Percentiles rank a stretch among this genome's conserved stretches.
These are phyloP conservation scores for Venusia cambrica DNA, from an alignment of 2,888 invertebrate genomes.

Conservation along the genomic window DNA sequence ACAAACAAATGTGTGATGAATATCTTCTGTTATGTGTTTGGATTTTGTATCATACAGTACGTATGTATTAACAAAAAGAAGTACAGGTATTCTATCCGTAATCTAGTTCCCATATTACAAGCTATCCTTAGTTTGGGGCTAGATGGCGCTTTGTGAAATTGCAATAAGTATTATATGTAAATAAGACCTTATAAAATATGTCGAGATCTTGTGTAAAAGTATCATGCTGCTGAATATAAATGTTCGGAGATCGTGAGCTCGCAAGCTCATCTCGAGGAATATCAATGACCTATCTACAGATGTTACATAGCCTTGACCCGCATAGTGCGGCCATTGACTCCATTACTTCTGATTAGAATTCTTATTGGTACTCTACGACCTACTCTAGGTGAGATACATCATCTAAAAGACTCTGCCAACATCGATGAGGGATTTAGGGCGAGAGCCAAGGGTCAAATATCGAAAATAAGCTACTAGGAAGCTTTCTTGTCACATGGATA, in stretches of 20 bases:
- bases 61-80: too few species aligned
- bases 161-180: too few species aligned
- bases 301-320: conserved; percentile 38
- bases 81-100: too few species aligned
- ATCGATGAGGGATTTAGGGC: conserved; percentile 3
- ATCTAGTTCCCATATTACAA: too few species aligned
- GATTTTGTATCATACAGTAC: too few species aligned
- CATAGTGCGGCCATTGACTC: conserved; percentile 37
- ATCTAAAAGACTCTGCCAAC: neutral
- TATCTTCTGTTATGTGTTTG: too few species aligned
- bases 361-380: neutral
- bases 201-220: conserved; percentile 11
- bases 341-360: conserved; percentile 2
- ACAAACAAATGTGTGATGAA: too few species aligned
- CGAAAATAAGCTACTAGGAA: conserved; percentile 1
- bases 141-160: too few species aligned
- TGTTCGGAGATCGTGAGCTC: conserved; percentile 19
- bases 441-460: neutral
- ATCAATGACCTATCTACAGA: conserved; percentile 25
- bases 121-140: too few species aligned
- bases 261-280: conserved; percentile 19
- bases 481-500: neutral
- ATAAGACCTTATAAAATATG: conserved; percentile 7
- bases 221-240: conserved; percentile 28
- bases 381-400: neutral